Percentiles rank a stretch among this genome's conserved stretches.
These are phyloP conservation scores for Protonibea diacanthus DNA, from an alignment of 2,797 vertebrate species.

Conservation along the genomic window DNA sequence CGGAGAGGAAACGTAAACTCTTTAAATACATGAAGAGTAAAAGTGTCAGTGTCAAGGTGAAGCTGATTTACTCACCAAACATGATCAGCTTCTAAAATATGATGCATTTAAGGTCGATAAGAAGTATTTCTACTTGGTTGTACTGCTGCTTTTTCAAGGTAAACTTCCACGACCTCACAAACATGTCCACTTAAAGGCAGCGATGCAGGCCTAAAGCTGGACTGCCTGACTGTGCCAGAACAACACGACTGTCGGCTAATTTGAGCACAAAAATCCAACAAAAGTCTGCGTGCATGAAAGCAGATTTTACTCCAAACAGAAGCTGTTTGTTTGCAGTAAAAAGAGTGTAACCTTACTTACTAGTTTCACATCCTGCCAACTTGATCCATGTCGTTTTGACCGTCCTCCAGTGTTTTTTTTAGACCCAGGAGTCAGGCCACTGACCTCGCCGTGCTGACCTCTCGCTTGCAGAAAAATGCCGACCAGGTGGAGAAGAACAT, in stretches of 20 bases:
- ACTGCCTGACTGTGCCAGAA: not conserved
- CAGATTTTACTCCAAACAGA: not conserved
- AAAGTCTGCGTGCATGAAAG: no score
- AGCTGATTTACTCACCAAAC: not conserved
- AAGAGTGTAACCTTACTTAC: no score
- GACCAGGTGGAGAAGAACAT: conserved; percentile 94
- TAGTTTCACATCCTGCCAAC: no score
- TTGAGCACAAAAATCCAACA: no score
- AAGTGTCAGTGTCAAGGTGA: not conserved
- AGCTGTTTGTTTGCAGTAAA: no score
- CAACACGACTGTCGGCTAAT: not conserved
- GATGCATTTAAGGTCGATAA: not conserved
- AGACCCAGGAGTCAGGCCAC: conserved; percentile 82
- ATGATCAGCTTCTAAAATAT: not conserved
- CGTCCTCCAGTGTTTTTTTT: no score
- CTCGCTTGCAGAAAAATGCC: conserved; percentile 91
- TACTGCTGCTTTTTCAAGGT: not conserved
- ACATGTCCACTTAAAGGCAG: no score
- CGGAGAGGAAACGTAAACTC: not conserved
- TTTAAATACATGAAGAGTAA: not conserved
- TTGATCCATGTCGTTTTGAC: not conserved
- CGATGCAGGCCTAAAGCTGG: no score
- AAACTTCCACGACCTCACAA: no score
- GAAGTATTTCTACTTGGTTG: not conserved
- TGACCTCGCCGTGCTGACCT: conserved; percentile 88